Percentiles rank a stretch among this genome's conserved stretches.
phyloP scores from a whole-genome alignment of 2,888 invertebrate genomes.

The Hydriomena furcata region DNA sequence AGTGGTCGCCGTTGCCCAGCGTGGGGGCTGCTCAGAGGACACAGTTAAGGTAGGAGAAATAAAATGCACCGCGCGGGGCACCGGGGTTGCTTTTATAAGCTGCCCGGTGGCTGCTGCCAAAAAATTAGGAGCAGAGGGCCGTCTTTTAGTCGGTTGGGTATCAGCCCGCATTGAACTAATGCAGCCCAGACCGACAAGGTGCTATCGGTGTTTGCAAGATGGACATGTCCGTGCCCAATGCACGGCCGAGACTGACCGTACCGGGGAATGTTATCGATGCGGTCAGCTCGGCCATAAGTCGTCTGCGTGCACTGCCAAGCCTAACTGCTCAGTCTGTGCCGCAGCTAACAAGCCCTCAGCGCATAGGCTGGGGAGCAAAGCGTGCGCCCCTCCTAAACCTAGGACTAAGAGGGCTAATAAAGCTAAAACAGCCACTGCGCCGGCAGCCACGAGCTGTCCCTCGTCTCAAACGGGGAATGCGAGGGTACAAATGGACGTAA shows the following conservation, averaged over 20 bases:
- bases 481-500: background rate
- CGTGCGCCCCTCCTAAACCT: background rate
- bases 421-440: no score
- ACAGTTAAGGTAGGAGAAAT: background rate
- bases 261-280: conserved; percentile 2
- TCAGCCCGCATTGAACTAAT: background rate
- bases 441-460: no score
- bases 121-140: background rate
- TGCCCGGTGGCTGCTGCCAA: conserved; percentile 2
- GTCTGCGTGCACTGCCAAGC: background rate
- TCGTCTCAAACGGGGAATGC: background rate
- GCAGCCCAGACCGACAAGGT: background rate
- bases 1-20: background rate
- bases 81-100: background rate
- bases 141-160: background rate
- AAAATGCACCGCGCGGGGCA: background rate
- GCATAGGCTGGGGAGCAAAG: background rate
- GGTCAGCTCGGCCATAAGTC: background rate
- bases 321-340: background rate
- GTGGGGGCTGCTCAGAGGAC: background rate
- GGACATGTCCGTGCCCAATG: conserved; percentile 4
- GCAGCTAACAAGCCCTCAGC: background rate
- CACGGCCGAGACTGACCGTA: background rate
- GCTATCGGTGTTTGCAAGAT: conserved; percentile 1
- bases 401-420: no score